phyloP scores from a whole-genome alignment of 2,113 vertebrate genomes.

The Dascyllus trimaculatus region DNA sequence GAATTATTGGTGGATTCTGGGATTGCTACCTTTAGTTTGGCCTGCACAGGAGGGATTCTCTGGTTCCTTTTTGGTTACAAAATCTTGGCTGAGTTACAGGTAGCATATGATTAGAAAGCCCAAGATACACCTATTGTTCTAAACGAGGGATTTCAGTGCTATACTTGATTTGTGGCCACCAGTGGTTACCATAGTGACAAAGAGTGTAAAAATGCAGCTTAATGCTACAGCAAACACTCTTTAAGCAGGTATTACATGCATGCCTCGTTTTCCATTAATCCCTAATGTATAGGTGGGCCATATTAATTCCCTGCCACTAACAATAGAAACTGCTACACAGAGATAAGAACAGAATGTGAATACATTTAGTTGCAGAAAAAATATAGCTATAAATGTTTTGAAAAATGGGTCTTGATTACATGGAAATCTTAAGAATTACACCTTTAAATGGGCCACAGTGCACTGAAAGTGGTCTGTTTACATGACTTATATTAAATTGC shows the following conservation, averaged over 20 bases:
- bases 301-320: not conserved
- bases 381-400: not conserved
- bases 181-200: not conserved
- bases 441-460: not conserved
- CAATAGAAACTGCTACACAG: not conserved
- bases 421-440: not conserved
- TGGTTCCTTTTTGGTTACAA: too few relatives aligned
- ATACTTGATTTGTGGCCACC: not conserved
- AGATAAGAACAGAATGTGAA: not conserved
- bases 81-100: too few relatives aligned
- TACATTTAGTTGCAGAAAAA: not conserved
- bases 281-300: not conserved
- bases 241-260: not conserved
- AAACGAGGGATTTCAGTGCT: not conserved
- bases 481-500: too few relatives aligned
- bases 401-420: conserved; percentile 7
- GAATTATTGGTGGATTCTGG: too few relatives aligned
- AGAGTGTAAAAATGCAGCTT: not conserved
- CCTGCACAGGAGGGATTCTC: too few relatives aligned
- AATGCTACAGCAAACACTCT: not conserved
- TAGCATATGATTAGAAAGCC: too few relatives aligned
- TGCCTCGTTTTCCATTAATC: conserved; percentile 1
- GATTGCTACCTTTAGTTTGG: too few relatives aligned
- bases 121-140: too few relatives aligned
- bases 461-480: too few relatives aligned